These are phyloP conservation scores for Scleropages formosus DNA, from an alignment of 2,797 vertebrate species.

Conservation along the genomic window DNA sequence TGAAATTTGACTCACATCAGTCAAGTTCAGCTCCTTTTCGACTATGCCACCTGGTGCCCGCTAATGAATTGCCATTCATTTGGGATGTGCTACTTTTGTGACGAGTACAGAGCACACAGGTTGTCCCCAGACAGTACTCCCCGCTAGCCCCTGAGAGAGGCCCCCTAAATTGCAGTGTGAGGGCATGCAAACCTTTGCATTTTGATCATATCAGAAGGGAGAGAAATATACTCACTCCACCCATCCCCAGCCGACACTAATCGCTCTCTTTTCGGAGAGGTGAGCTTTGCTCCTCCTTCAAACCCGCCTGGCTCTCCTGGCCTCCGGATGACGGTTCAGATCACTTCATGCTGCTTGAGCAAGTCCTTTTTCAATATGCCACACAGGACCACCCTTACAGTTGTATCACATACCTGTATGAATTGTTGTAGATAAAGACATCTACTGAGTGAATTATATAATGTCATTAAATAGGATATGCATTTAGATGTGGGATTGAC, in stretches of 20 bases:
- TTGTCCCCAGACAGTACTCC: background rate
- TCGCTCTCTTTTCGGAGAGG: background rate
- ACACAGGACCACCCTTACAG: no score
- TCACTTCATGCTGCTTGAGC: no score
- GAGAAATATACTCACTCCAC: no score
- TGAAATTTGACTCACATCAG: background rate
- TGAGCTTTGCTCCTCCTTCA: no score
- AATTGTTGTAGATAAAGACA: no score
- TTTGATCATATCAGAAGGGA: background rate
- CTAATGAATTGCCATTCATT: background rate
- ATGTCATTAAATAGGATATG: no score
- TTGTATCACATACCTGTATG: no score
- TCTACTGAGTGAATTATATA: no score
- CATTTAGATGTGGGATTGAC: no score
- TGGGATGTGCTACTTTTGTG: background rate
- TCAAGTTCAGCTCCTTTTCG: background rate
- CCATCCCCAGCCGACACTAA: no score
- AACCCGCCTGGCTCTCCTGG: background rate
- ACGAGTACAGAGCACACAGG: background rate
- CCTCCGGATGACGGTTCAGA: background rate
- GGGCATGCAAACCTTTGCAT: background rate
- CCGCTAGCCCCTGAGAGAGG: background rate
- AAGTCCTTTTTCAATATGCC: no score
- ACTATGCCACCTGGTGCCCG: background rate
- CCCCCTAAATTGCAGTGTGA: background rate